phyloP scores from a whole-genome alignment of 2,113 vertebrate genomes.

The Porphyrio hochstetteri region DNA sequence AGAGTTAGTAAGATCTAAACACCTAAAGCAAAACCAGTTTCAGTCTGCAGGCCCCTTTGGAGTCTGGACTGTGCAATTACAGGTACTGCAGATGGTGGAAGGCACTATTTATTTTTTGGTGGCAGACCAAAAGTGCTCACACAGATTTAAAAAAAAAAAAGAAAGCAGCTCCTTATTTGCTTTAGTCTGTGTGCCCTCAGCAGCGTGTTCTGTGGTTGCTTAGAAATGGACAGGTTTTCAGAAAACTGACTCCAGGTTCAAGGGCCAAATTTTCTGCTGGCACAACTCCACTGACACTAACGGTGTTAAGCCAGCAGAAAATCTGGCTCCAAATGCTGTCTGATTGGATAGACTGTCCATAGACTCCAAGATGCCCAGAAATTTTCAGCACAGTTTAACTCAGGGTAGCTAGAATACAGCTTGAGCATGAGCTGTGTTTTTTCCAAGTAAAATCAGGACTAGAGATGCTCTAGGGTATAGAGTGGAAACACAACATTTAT shows the following conservation, averaged over 20 bases:
- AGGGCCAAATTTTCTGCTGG: constrained; percentile 55
- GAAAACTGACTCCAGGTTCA: constrained; percentile 37
- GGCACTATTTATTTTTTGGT: constrained; percentile 56
- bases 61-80: constrained; percentile 12
- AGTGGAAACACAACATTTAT: neutral
- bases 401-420: neutral
- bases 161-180: neutral
- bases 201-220: neutral
- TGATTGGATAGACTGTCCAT: neutral
- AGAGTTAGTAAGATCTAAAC: neutral
- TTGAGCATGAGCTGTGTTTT: neutral
- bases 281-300: neutral
- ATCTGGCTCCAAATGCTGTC: constrained; percentile 9
- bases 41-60: constrained; percentile 22
- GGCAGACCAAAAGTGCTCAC: constrained; percentile 41
- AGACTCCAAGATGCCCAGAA: constrained; percentile 5
- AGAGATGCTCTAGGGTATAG: neutral
- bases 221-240: constrained; percentile 45
- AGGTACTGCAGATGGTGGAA: constrained; percentile 60
- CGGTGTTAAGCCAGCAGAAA: constrained; percentile 50
- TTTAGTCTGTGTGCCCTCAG: constrained; percentile 7
- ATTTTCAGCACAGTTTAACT: neutral
- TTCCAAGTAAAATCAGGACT: neutral
- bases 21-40: constrained; percentile 14
- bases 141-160: neutral